phyloP scores from a whole-genome alignment of 2,113 vertebrate species.

The Acrocephalus kingi region DNA sequence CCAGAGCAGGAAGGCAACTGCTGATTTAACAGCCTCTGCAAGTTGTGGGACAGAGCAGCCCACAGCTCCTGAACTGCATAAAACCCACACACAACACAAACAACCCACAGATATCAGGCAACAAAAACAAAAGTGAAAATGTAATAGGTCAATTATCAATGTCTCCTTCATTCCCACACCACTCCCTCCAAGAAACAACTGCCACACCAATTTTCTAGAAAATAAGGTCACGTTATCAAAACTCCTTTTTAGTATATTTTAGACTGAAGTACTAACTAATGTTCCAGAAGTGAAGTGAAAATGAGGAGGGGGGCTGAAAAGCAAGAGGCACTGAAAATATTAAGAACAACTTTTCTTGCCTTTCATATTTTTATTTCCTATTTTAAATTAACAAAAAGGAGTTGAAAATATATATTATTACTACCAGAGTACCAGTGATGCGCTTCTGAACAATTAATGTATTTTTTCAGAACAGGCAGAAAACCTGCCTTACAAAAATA shows the following conservation, averaged over 20 bases:
- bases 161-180: not conserved
- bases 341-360: not conserved
- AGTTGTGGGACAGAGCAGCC: not conserved
- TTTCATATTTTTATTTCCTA: not conserved
- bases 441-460: not conserved
- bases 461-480: not conserved
- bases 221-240: not conserved
- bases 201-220: not conserved
- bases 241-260: not conserved
- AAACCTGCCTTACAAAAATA: not conserved
- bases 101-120: not conserved
- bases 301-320: not conserved
- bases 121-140: constrained; percentile 14
- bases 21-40: not conserved
- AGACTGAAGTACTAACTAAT: not conserved
- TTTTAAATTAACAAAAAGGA: not conserved
- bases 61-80: not conserved
- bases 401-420: not conserved
- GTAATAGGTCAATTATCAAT: not conserved
- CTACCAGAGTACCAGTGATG: not conserved
- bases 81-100: accelerated
- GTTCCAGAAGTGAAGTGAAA: not conserved
- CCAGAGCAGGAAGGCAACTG: not conserved
- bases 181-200: not conserved
- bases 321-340: not conserved